Conservation (phyloP, 2,797 vertebrate genomes). For the Gouania willdenowi region DNA sequence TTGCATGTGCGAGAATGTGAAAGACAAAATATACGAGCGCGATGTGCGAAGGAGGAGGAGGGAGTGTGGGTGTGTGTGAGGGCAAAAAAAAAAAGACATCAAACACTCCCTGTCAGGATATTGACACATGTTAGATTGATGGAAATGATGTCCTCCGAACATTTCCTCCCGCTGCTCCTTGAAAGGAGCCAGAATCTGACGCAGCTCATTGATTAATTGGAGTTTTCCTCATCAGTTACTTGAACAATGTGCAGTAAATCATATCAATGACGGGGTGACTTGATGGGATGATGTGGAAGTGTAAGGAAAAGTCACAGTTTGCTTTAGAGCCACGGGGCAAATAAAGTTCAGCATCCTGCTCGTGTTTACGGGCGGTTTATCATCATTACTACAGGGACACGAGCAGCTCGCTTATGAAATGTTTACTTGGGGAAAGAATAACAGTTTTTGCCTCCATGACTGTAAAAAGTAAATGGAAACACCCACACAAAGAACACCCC, state of each 20-base stretch:
- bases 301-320: slow-evolving; percentile 9
- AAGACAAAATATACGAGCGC: slow-evolving; percentile 7
- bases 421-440: too few relatives aligned
- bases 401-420: too few relatives aligned
- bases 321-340: background rate
- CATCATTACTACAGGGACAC: too few relatives aligned
- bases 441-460: too few relatives aligned
- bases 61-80: slow-evolving; percentile 8
- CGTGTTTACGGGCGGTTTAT: too few relatives aligned
- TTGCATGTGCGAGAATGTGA: background rate
- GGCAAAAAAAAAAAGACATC: slow-evolving; percentile 57
- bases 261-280: slow-evolving; percentile 72
- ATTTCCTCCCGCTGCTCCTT: slow-evolving; percentile 70
- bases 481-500: too few relatives aligned
- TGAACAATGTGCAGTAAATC: slow-evolving; percentile 76
- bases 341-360: slow-evolving; percentile 15
- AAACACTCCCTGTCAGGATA: slow-evolving; percentile 51
- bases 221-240: slow-evolving; percentile 83
- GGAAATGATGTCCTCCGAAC: slow-evolving; percentile 75
- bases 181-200: slow-evolving; percentile 71
- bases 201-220: slow-evolving; percentile 85
- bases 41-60: slow-evolving; percentile 10
- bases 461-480: too few relatives aligned
- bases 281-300: slow-evolving; percentile 24
- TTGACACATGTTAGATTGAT: slow-evolving; percentile 72